Evolutionary conservation across 2,888 invertebrate species (phyloP).

Genomic region (Meandrusa payeni): DNA sequence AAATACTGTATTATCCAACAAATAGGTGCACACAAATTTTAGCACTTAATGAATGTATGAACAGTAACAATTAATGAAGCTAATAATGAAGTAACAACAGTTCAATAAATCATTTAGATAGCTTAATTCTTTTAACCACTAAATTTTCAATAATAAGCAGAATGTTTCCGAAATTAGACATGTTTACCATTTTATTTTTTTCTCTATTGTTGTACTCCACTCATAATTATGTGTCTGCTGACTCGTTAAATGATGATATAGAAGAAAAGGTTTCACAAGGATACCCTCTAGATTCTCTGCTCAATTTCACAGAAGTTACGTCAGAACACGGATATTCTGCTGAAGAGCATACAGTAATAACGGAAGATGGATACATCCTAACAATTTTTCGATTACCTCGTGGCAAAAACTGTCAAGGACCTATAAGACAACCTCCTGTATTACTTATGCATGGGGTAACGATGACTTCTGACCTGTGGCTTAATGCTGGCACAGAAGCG

Average conservation of each 20-base stretch:
- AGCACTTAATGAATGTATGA: too few relatives aligned
- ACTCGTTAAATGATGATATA: neutral
- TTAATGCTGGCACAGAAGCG: slow-evolving; percentile 80
- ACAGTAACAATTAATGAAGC: too few relatives aligned
- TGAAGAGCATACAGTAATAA: slow-evolving; percentile 4
- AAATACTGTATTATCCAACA: too few relatives aligned
- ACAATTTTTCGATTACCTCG: slow-evolving; percentile 5
- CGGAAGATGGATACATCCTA: slow-evolving; percentile 8
- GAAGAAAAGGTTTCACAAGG: slow-evolving; percentile 3
- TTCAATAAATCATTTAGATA: slow-evolving; percentile 7
- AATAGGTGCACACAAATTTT: too few relatives aligned
- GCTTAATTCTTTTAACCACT: neutral
- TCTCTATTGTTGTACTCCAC: neutral
- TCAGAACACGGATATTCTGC: slow-evolving; percentile 6
- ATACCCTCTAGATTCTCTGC: slow-evolving; percentile 12
- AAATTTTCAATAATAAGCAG: neutral
- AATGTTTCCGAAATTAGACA: slow-evolving; percentile 1
- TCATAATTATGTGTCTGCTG: neutral
- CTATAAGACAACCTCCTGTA: slow-evolving; percentile 52
- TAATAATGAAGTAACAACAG: too few relatives aligned
- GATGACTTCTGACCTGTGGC: slow-evolving; percentile 85
- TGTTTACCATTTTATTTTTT: neutral
- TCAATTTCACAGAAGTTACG: slow-evolving; percentile 16
- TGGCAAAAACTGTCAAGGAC: slow-evolving; percentile 32
- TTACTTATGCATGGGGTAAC: slow-evolving; percentile 88